Evolutionary conservation across 92 coral and sea anemone species (phyloP), one percentile per base, ranked within the genome.

Genomic region (Phymanthus crucifer): DNA sequence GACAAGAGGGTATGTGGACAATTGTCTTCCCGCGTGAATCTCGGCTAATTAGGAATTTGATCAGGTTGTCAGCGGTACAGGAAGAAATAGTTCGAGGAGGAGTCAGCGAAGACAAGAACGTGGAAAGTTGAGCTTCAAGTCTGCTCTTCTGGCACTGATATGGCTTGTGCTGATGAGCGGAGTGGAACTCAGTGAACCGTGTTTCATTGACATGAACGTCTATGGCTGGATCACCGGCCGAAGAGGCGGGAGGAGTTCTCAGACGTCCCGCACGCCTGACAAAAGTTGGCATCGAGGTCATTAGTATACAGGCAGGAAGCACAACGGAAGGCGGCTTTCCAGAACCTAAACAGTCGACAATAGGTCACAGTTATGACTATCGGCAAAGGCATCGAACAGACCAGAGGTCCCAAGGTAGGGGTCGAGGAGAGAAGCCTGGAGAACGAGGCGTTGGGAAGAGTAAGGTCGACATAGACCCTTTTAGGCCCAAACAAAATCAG

Each of bases 361-460:
- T 3, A 26, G 31, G 7, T 5, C 19, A 61, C 0, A 50, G 27
- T n/a, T n/a, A 9, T 66, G 8, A 4, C 14, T 29, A 61, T 9
- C 38, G 78, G 67, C 79, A 84, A 16, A 71, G 32, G 19, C 88
- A 78, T 1, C 80, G 83, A 61, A 84, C 54, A 1, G 79, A 68
- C 8, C 17, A 54, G 19, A 84, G 35, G 43, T 84, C 83, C 75
- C 82, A 84, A 14, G 47, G 87, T 32, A 84, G 58, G 0, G 61
- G 73, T 10, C 75, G 32, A 4, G 74, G 61, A 26, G 34, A 29
- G 64, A 71, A 78, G 18, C 74, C 69, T 2, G 32, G 32, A 1
- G 64, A 67, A 8, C 1, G 5, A 4, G 17, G 17, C 11, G 83
- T 37, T 12, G 84, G 79, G 34, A 78, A 84, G 21, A 68, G 40